These are phyloP conservation scores for Magallana gigas DNA, from an alignment of 1,140 invertebrate species.

Conservation along the genomic window DNA sequence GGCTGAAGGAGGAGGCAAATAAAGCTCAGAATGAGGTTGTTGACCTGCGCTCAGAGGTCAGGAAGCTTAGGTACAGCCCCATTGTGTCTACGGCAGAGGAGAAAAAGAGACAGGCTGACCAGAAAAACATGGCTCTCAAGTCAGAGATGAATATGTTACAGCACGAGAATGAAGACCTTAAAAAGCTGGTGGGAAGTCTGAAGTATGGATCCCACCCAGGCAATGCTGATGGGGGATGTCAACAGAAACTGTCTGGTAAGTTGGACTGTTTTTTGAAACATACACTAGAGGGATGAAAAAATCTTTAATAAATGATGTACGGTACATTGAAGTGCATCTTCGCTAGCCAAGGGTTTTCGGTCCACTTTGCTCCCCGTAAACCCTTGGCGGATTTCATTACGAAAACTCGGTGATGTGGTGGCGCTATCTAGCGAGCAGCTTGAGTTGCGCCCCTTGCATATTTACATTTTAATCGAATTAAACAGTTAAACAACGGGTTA, in stretches of 20 bases:
- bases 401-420: no score
- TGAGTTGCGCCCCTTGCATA: no score
- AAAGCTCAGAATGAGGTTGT: conserved; percentile 21
- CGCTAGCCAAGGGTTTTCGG: no score
- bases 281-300: not conserved
- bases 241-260: not conserved
- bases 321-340: no score
- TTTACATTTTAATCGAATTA: no score
- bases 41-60: conserved; percentile 41
- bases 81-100: not conserved
- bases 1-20: conserved; percentile 26
- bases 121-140: conserved; percentile 36
- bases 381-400: no score
- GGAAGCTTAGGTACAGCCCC: conserved; percentile 28
- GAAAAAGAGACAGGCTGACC: not conserved
- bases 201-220: conserved; percentile 31
- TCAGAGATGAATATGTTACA: conserved; percentile 10
- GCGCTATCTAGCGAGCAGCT: no score
- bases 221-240: not conserved
- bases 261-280: not conserved
- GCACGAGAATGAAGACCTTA: conserved; percentile 31
- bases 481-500: no score
- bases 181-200: conserved; percentile 9
- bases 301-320: no score
- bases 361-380: no score